phyloP scores from a whole-genome alignment of 2,797 vertebrate genomes.

The Poeciliopsis infans region DNA sequence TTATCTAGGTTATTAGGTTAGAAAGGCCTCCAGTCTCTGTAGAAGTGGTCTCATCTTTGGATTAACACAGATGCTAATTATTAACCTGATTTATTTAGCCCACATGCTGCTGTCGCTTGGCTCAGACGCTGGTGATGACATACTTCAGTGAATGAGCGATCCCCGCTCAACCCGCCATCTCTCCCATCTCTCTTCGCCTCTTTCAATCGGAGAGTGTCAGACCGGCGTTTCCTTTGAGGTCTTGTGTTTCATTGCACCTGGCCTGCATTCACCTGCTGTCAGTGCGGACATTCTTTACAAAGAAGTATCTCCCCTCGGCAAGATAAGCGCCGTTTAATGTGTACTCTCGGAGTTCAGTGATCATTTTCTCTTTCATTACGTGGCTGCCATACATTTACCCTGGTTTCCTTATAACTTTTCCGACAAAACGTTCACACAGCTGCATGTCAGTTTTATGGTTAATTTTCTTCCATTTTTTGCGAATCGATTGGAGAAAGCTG shows the following conservation, averaged over 20 bases:
- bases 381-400: slow-evolving; percentile 17
- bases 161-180: slow-evolving; percentile 19
- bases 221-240: slow-evolving; percentile 21
- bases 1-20: slow-evolving; percentile 20
- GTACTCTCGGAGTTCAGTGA: slow-evolving; percentile 14
- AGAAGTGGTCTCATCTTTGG: slow-evolving; percentile 30
- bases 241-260: slow-evolving; percentile 24
- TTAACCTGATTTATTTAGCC: slow-evolving; percentile 61
- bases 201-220: slow-evolving; percentile 16
- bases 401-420: slow-evolving; percentile 14
- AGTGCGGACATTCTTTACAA: slow-evolving; percentile 8
- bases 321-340: not conserved
- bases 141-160: slow-evolving; percentile 36
- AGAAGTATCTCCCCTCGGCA: slow-evolving; percentile 19
- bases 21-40: slow-evolving; percentile 27
- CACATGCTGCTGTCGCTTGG: slow-evolving; percentile 26
- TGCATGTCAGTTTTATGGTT: slow-evolving; percentile 25
- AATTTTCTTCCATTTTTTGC: slow-evolving; percentile 25
- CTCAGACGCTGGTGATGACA: slow-evolving; percentile 24
- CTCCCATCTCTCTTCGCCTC: slow-evolving; percentile 17
- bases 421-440: slow-evolving; percentile 18
- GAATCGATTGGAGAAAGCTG: slow-evolving; percentile 14
- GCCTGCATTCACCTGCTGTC: slow-evolving; percentile 27
- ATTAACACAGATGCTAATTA: slow-evolving; percentile 63
- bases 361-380: slow-evolving; percentile 21